These are phyloP conservation scores for Chionodraco myersi DNA, from an alignment of 2,113 vertebrate genomes.

Conservation along the genomic window DNA sequence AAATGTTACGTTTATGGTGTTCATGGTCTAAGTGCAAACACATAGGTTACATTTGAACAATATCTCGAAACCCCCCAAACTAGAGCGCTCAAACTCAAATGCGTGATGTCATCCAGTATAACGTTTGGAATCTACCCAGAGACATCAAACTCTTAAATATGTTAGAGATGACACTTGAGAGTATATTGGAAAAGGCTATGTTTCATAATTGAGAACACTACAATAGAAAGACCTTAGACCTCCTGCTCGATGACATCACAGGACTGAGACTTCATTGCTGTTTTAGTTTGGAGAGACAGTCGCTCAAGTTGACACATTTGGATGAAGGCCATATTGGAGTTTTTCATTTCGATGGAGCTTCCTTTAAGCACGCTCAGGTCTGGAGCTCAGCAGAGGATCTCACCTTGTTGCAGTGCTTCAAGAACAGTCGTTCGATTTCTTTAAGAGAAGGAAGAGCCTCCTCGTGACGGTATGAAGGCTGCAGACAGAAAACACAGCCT, in stretches of 20 bases:
- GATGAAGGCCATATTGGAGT: too few species aligned
- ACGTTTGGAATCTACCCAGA: neutral
- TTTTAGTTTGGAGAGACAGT: too few species aligned
- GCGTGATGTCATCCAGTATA: neutral
- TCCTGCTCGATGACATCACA: too few species aligned
- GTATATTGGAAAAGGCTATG: neutral
- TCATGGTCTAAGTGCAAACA: too few species aligned
- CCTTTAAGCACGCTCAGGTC: too few species aligned
- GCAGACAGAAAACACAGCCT: slow-evolving; percentile 8
- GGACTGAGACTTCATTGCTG: too few species aligned
- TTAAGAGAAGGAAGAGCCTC: slow-evolving; percentile 68
- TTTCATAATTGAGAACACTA: neutral
- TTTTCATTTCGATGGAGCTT: too few species aligned
- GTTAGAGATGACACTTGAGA: neutral
- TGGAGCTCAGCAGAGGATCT: slow-evolving; percentile 7
- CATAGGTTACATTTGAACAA: too few species aligned
- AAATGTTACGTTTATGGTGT: too few species aligned
- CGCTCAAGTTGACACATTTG: too few species aligned
- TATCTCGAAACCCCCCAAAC: too few species aligned
- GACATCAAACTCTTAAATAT: neutral
- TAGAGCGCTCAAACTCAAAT: too few species aligned
- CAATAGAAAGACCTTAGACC: neutral
- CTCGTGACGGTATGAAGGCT: slow-evolving; percentile 59
- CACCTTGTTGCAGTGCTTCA: slow-evolving; percentile 79
- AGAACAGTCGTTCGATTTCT: slow-evolving; percentile 58